Evolutionary conservation across 2,113 vertebrate species (phyloP), one percentile per base, ranked within the genome.

Genomic region (Bubo bubo): DNA sequence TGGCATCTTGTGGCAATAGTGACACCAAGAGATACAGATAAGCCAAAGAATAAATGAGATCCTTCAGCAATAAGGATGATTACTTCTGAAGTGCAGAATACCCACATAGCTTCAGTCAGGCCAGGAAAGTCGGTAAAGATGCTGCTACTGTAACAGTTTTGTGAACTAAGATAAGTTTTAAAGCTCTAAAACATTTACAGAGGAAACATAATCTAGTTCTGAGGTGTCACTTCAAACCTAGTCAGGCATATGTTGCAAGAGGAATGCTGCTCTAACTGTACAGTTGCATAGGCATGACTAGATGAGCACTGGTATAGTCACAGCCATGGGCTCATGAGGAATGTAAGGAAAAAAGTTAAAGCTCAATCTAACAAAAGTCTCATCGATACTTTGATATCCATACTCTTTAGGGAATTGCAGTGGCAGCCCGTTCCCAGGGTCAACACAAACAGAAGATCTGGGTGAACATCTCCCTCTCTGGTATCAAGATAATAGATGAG

Each of bases 361-460:
- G n/a, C 22, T 84, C 39, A 39, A 0, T 67, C 24, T 60, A 60
- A 21, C 11, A 59, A 9, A 80, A 14, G 3, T 35, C 10, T 67
- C 12, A 52, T 21, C 8, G 41, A 16, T 79, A n/a, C 4, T 93
- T 41, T 50, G 20, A 23, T 49, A 43, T 49, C 76, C 16, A 23
- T 91, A 34, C 21, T 52, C 11, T 90, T 34, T 85, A 99, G 99
- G 99, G 99, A 67, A 99, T 99, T 98, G 99, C 99, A 4, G 98
- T 98, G 30, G 99, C 99, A 92, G 99, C 99, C 71, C 99, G 99
- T n/a, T 99, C 99, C 83, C 99, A 99, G 77, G 99, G 99, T 79
- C 99, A 99, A 41, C 99, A 99, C 98, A 99, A 99, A 90, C 99
- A 99, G 96, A 99, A 98, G 96, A 99, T 99, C 91, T 99, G 98